Base-by-base conservation (phyloP, 2,113 vertebrate genomes). In the Oryzias javanicus region DNA sequence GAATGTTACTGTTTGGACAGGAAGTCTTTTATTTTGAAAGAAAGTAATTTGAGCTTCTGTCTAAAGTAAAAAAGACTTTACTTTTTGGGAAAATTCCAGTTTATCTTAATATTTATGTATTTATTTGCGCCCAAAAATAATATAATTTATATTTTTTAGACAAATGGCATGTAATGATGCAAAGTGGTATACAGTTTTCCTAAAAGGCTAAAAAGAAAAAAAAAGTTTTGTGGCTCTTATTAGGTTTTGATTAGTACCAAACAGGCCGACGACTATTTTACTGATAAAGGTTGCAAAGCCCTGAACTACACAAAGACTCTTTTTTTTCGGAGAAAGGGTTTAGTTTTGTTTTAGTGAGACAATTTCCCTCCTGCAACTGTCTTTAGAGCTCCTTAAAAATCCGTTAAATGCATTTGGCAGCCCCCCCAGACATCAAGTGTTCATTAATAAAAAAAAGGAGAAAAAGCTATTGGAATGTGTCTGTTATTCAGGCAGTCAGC, bases 401-500 rank as follows among this genome's bases (percentile, higher is more conserved):
- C 91, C 91, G 89, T 93, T 94, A 94, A 94, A 93, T 87, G 91
- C 94, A 91, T 92, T 89, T 95, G 94, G 93, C 92, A 94, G 92
- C 93, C 90, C 91, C 25, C 91, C 91, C 93, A 96, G 93, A 95
- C 93, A 95, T 93, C 92, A 93, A 94, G 91, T 90, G 90, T 90
- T 95, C 92, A 93, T 95, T 95, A 94, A 92, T 95, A 94, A 93
- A 92, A 92, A 92, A 91, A 88, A 45, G 0, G 17, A 51, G 46
- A 74, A 56, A 67, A 60, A 45, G 89, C 89, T 89, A 92, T 92
- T 81, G 92, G 92, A 93, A 94, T 93, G 91, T 93, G 92, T 94
- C 91, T 92, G 91, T 95, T 95, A 93, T 88, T 93, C 64, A 67
- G 89, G 91, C 91, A 91, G 90, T 93, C 91, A 91, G 89, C 91